These are phyloP conservation scores for Coelopa frigida DNA, from an alignment of 1,140 invertebrate species.

Conservation along the genomic window DNA sequence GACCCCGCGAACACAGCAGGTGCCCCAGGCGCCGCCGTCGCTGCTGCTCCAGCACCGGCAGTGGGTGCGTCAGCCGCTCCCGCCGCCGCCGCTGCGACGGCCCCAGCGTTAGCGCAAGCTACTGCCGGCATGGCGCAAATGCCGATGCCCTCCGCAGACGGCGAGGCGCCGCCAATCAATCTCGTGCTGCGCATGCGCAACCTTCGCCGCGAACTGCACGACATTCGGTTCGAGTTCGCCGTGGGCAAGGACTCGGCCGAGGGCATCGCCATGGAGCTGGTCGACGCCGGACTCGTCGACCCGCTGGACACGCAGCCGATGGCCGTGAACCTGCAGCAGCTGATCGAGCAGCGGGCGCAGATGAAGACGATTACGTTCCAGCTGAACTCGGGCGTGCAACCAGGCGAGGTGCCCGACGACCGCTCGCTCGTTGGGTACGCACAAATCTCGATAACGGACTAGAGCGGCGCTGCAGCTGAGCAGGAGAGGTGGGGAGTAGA, in stretches of 20 bases:
- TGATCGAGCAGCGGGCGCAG: constrained; percentile 65
- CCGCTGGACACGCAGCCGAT: constrained; percentile 85
- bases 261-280: constrained; percentile 88
- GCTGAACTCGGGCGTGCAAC: constrained; percentile 61
- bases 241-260: constrained; percentile 87
- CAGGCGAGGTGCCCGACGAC: constrained; percentile 84
- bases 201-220: constrained; percentile 84
- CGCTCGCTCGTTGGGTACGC: constrained; percentile 93
- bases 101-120: neutral
- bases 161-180: constrained; percentile 52
- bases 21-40: neutral
- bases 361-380: constrained; percentile 80
- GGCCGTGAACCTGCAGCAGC: constrained; percentile 83
- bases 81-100: constrained; percentile 16
- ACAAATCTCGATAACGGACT: constrained; percentile 88
- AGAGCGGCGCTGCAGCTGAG: constrained; percentile 27
- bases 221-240: constrained; percentile 95
- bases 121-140: constrained; percentile 17
- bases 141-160: constrained; percentile 19
- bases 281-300: constrained; percentile 90
- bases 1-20: neutral
- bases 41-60: neutral
- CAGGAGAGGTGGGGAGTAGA: neutral
- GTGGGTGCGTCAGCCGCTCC: neutral
- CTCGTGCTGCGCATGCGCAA: constrained; percentile 82